phyloP scores from a whole-genome alignment of 2,888 invertebrate species.

The Nephrocerus scutellatus region DNA sequence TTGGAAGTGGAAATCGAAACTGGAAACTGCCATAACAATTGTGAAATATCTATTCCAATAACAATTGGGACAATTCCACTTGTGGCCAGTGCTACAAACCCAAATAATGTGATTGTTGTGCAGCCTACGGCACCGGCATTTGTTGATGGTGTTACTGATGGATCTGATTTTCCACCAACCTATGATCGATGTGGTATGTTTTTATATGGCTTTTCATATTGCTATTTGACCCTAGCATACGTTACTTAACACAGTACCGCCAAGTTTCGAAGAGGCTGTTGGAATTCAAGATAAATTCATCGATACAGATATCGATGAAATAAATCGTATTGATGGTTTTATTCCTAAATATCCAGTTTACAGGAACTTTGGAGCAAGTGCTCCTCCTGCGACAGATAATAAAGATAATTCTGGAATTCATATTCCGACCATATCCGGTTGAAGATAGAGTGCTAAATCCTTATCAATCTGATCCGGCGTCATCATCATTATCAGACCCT shows the following conservation, averaged over 20 bases:
- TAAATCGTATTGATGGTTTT: slow-evolving; percentile 28
- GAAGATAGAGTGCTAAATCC: too few relatives aligned
- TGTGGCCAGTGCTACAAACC: slow-evolving; percentile 27
- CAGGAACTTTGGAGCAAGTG: slow-evolving; percentile 26
- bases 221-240: neutral
- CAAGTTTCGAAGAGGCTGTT: slow-evolving; percentile 32
- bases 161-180: slow-evolving; percentile 28
- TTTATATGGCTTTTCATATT: neutral
- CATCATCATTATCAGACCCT: too few relatives aligned
- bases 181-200: slow-evolving; percentile 31
- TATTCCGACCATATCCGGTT: too few relatives aligned
- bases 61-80: slow-evolving; percentile 34
- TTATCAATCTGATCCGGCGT: too few relatives aligned
- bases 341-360: slow-evolving; percentile 37
- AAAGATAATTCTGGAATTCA: too few relatives aligned
- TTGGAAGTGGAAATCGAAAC: slow-evolving; percentile 23
- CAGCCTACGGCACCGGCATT: slow-evolving; percentile 30
- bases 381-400: slow-evolving; percentile 11
- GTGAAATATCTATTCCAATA: slow-evolving; percentile 24
- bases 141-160: slow-evolving; percentile 12
- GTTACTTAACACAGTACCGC: slow-evolving; percentile 24
- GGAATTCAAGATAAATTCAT: slow-evolving; percentile 26
- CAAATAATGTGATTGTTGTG: slow-evolving; percentile 16
- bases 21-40: slow-evolving; percentile 20
- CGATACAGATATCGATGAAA: slow-evolving; percentile 29